phyloP scores from a whole-genome alignment of 2,888 invertebrate species.

The Caenorhabditis virilis region DNA sequence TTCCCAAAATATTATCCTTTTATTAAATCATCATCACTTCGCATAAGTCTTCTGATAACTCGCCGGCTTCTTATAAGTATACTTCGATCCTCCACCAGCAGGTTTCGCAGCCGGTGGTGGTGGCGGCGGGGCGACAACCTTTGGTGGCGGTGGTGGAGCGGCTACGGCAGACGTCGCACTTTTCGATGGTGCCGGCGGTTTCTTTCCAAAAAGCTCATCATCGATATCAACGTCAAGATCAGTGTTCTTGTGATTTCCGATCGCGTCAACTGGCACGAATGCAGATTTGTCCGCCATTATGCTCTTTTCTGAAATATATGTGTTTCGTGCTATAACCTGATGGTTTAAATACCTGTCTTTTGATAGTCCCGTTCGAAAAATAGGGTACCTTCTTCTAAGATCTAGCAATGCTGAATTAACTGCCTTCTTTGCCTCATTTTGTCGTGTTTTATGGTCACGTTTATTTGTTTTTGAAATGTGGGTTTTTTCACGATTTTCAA shows the following conservation, averaged over 20 bases:
- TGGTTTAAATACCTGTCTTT: too few species aligned
- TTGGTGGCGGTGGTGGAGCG: conserved; percentile 3
- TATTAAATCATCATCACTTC: too few species aligned
- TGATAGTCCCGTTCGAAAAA: too few species aligned
- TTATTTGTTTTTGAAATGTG: too few species aligned
- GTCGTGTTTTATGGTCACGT: too few species aligned
- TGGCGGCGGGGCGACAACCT: conserved; percentile 13
- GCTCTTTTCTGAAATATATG: conserved; percentile 11
- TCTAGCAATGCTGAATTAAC: too few species aligned
- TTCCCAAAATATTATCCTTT: too few species aligned
- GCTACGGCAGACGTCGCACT: conserved; percentile 11
- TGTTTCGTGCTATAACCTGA: too few species aligned
- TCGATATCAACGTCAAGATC: conserved; percentile 42
- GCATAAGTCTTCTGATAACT: conserved; percentile 32
- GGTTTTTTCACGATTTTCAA: too few species aligned
- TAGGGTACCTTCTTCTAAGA: too few species aligned
- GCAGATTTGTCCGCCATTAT: conserved; percentile 45
- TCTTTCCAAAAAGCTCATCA: conserved; percentile 42
- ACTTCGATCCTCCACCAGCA: conserved; percentile 20
- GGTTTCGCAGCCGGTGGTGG: too few species aligned
- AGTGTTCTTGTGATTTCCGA: conserved; percentile 36
- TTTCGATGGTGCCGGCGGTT: conserved; percentile 15
- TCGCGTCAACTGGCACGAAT: conserved; percentile 43
- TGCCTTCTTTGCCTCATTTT: too few species aligned
- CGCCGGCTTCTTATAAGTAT: conserved; percentile 29